phyloP scores from a whole-genome alignment of 2,888 invertebrate species.

The Dioctria linearis region DNA sequence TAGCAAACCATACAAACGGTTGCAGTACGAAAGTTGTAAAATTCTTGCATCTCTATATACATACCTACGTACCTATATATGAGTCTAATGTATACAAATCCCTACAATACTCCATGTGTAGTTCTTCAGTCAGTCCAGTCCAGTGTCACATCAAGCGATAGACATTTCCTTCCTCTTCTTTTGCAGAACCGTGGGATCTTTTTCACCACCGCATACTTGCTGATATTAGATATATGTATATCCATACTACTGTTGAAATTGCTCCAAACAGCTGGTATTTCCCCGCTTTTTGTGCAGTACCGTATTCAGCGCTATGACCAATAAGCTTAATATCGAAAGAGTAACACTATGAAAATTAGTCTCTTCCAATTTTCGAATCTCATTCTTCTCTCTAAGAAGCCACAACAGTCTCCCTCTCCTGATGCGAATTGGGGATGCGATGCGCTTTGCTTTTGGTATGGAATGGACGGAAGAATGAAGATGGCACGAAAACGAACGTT shows the following conservation, averaged over 20 bases:
- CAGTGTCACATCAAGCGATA: too few relatives aligned
- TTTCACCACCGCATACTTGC: constrained; percentile 13
- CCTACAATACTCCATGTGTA: too few relatives aligned
- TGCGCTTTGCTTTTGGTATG: too few relatives aligned
- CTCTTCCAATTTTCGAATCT: too few relatives aligned
- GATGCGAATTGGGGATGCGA: too few relatives aligned
- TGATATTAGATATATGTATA: not conserved
- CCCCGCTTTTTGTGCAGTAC: constrained; percentile 11
- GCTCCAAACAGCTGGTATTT: constrained; percentile 13
- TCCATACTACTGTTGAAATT: too few relatives aligned
- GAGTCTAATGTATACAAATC: too few relatives aligned
- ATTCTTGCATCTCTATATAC: not conserved
- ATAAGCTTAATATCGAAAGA: not conserved
- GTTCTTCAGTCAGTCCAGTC: too few relatives aligned
- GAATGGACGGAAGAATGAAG: too few relatives aligned
- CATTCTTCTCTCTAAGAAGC: not conserved
- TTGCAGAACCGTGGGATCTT: not conserved
- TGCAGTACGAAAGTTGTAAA: not conserved
- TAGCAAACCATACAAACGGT: not conserved
- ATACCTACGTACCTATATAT: too few relatives aligned
- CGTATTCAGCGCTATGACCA: constrained; percentile 18
- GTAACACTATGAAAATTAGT: not conserved
- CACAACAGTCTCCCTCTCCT: not conserved
- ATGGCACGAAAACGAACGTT: too few relatives aligned
- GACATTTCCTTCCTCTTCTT: not conserved